Evolutionary conservation across 2,113 vertebrate genomes (phyloP), one percentile per base, ranked within the genome.

Genomic region (Nestor notabilis): DNA sequence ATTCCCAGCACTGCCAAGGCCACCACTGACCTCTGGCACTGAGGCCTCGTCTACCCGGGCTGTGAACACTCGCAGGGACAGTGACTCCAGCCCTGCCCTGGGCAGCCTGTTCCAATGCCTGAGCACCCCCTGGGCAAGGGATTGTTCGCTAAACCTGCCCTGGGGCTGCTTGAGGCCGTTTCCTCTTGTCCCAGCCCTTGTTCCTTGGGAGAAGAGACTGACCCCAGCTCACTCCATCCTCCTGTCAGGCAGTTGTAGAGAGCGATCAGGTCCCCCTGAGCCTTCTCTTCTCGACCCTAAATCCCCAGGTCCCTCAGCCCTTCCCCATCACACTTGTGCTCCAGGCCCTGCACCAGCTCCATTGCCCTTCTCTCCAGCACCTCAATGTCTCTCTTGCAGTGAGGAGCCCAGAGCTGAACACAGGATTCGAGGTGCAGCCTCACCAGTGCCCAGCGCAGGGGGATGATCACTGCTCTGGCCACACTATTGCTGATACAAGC

Each of bases 291-390:
- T 56, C 19, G 2, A n/a, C 12, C 14, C 20, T n/a, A n/a, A n/a
- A 2, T 4, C 3, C 53, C 53, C 12, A 20, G 31, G 11, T n/a
- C 55, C 33, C 1, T 56, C 33, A 56, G 31, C 55, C 7, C 0
- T 21, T 56, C 55, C 4, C 13, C 12, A 23, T n/a, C 55, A 2
- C 55, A 58, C 55, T 33, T 23, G 20, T n/a, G 55, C 55, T 58
- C 55, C 55, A 58, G 55, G 12, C 55, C 19, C 12, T n/a, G 31
- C 55, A 21, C 31, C 55, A 56, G 55, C 55, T 21, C 31, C 19
- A 7, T 4, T 9, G 11, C 55, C 55, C 31, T 33, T 56, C 31
- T n/a, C 55, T 58, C 33, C 33, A n/a, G 19, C 55, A 21, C 55
- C 33, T n/a, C 20, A 58, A n/a, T 14, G 33, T 58, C 33, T 58